Base-by-base conservation (phyloP, 2,888 invertebrate species). In the Zele albiditarsus region DNA sequence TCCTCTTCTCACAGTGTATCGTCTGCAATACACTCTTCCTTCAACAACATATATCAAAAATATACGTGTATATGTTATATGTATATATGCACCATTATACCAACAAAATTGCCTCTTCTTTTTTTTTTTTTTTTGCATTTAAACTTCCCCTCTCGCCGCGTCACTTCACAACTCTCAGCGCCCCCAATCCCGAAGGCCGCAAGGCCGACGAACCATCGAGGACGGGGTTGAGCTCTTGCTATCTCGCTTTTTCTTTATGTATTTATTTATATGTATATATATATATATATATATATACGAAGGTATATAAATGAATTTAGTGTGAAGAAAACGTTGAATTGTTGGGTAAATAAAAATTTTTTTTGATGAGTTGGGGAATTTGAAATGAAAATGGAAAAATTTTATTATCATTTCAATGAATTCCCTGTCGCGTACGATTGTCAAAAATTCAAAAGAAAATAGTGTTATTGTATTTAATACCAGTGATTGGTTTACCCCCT, bases 161-260 rank as follows among this genome's bases (percentile, higher is more conserved):
- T 74, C 69, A 42, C 73, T 57, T 58, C 69, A 68, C 73, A 77
- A 70, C 67, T 71, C 76, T 71, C 80, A 83, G 80, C 85, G 85
- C 80, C 84, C 85, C 84, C 84, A 81, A 84, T 85, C 82, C 80
- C 83, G 86, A 87, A 88, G 87, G 88, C 84, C 86, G 81, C 78
- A 75, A 80, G 86, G 83, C 80, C 86, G 84, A 85, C 85, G 86
- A 87, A 86, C 86, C 82, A 77, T 81, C 85, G 86, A 84, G 86
- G 85, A 85, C 85, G 84, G 84, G 84, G 83, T 83, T 53, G 82
- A 84, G 76, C 78, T 79, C 42, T 57, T 74, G 76, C 76, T 57
- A 70, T 78, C 76, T 69, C 73, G 6, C n/a, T 53, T 53, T 53
- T 53, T 53, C 16, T 62, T 46, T 70, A 60, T 70, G 65, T 71